Evolutionary conservation across 2,888 invertebrate genomes (phyloP).

Genomic region (Dolomedes plantarius): DNA sequence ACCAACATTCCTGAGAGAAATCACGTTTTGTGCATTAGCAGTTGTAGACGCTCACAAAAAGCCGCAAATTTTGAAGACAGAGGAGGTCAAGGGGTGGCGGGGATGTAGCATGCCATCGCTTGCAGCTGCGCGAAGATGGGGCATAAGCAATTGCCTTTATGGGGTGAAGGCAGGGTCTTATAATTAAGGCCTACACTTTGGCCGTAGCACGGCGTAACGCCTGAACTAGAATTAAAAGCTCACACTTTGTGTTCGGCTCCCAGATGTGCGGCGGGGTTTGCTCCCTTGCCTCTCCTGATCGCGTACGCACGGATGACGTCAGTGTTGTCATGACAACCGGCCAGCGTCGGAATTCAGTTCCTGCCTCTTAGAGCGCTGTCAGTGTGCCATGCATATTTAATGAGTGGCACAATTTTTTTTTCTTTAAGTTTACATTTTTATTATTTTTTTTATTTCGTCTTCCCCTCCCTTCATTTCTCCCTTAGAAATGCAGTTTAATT

Average conservation of each 20-base stretch:
- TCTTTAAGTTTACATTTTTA: too few relatives aligned
- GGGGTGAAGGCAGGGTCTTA: too few relatives aligned
- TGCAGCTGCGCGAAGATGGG: too few relatives aligned
- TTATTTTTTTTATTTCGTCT: background rate
- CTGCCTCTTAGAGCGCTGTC: constrained; percentile 30
- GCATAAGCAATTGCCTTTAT: too few relatives aligned
- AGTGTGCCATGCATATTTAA: constrained; percentile 53
- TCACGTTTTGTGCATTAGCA: too few relatives aligned
- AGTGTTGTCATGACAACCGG: constrained; percentile 48
- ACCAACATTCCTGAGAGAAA: too few relatives aligned
- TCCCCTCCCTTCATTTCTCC: background rate
- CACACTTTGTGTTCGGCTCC: constrained; percentile 20
- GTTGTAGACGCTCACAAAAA: too few relatives aligned
- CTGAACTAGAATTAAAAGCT: constrained; percentile 41
- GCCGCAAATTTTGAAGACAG: too few relatives aligned
- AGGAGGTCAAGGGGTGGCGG: too few relatives aligned
- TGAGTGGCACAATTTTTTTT: constrained; percentile 17
- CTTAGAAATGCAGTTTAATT: background rate
- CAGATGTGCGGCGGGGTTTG: background rate
- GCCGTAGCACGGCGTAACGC: background rate
- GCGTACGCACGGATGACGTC: constrained; percentile 58
- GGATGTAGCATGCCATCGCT: too few relatives aligned
- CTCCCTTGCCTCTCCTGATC: constrained; percentile 29
- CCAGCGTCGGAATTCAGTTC: constrained; percentile 46
- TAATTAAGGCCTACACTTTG: too few relatives aligned